phyloP scores from a whole-genome alignment of 1,140 invertebrate genomes.

The Daktulosphaira vitifoliae region DNA sequence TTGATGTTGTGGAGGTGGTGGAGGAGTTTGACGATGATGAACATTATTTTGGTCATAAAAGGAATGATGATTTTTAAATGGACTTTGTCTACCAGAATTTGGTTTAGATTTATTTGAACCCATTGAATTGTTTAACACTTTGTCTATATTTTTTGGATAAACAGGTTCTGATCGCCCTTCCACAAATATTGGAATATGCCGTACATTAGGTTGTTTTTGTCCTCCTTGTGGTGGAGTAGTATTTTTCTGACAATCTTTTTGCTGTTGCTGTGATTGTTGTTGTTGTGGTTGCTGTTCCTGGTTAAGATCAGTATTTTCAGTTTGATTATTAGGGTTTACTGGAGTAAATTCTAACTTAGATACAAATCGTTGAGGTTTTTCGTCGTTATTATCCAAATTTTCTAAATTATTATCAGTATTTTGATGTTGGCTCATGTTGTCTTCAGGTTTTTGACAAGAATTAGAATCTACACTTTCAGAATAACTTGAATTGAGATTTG shows the following conservation, averaged over 20 bases:
- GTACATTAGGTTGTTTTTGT: conserved; percentile 47
- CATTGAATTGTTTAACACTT: neutral
- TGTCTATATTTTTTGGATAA: conserved; percentile 35
- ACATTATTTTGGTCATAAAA: conserved; percentile 35
- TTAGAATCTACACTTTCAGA: conserved; percentile 34
- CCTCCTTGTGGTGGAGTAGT: conserved; percentile 37
- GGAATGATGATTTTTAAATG: conserved; percentile 33
- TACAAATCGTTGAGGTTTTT: conserved; percentile 44
- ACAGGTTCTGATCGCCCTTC: conserved; percentile 51
- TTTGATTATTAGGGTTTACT: conserved; percentile 13
- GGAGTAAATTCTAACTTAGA: conserved; percentile 49
- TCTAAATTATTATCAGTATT: conserved; percentile 58
- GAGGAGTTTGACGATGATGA: conserved; percentile 36
- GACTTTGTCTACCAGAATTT: conserved; percentile 33
- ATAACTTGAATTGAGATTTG: conserved; percentile 8
- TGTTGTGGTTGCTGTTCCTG: conserved; percentile 41
- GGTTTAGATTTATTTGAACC: conserved; percentile 20
- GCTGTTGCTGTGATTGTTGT: conserved; percentile 39
- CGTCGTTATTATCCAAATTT: conserved; percentile 48
- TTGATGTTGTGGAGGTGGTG: conserved; percentile 41
- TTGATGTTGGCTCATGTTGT: conserved; percentile 37
- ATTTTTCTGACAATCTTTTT: conserved; percentile 39
- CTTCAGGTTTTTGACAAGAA: conserved; percentile 32
- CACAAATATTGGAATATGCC: conserved; percentile 79
- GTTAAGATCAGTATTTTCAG: conserved; percentile 36